Percentiles rank a stretch among this genome's conserved stretches.
Evolutionary conservation across 1,140 invertebrate species (phyloP).

Genomic region (Aphidius gifuensis): DNA sequence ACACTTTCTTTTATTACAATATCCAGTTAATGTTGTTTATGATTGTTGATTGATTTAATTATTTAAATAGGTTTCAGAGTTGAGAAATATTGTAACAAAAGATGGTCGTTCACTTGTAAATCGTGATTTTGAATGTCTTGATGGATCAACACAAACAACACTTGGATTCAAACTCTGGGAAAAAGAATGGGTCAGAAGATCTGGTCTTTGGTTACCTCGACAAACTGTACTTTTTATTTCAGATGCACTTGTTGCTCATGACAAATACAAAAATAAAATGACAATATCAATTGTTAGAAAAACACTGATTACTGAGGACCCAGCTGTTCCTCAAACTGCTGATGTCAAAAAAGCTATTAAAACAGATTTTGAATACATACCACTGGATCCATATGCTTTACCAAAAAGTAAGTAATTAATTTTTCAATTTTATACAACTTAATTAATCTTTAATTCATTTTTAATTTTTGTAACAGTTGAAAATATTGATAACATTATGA

Average conservation of each 20-base stretch:
- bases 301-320: conserved; percentile 54
- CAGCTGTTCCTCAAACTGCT: conserved; percentile 41
- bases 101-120: conserved; percentile 41
- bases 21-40: not conserved
- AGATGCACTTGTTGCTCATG: conserved; percentile 46
- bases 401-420: conserved; percentile 43
- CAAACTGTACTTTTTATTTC: conserved; percentile 48
- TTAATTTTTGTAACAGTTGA: conserved; percentile 39
- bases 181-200: conserved; percentile 45
- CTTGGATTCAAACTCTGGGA: conserved; percentile 45
- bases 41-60: conserved; percentile 18
- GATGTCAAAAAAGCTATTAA: conserved; percentile 37
- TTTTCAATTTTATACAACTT: not conserved
- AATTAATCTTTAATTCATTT: not conserved
- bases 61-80: conserved; percentile 40
- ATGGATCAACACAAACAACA: conserved; percentile 34
- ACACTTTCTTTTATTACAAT: conserved; percentile 9
- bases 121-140: conserved; percentile 43
- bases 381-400: conserved; percentile 41
- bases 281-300: conserved; percentile 42
- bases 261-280: conserved; percentile 44
- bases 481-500: conserved; percentile 51
- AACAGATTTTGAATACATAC: conserved; percentile 31
- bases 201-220: conserved; percentile 44
- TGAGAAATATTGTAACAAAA: conserved; percentile 42